Conservation (phyloP, 2,797 vertebrate genomes). For the Poeciliopsis turneri region DNA sequence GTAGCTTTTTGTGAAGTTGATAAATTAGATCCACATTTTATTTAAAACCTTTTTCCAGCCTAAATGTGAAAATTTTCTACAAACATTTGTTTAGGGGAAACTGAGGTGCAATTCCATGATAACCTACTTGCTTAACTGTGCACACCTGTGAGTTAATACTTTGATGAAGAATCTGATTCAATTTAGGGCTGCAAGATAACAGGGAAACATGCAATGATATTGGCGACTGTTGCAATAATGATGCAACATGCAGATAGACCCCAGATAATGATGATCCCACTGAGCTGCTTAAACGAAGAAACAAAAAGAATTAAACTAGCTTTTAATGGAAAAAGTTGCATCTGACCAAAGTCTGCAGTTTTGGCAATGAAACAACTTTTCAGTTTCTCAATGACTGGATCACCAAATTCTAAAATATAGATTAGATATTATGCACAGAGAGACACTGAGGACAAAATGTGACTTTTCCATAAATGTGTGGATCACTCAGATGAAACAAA, state of each 20-base stretch:
- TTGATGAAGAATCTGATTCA: neutral
- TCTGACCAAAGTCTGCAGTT: neutral
- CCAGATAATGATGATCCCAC: neutral
- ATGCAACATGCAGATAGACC: neutral
- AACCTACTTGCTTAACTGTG: neutral
- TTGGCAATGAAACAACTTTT: neutral
- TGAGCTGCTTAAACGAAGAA: neutral
- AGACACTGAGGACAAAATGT: neutral
- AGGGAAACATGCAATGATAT: neutral
- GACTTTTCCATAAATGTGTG: neutral
- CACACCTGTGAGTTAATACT: neutral
- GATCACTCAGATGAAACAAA: neutral
- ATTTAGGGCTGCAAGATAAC: neutral
- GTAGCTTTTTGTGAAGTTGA: neutral
- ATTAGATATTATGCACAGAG: neutral
- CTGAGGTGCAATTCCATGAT: neutral
- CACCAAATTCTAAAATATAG: neutral
- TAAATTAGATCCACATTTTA: neutral
- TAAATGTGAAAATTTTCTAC: neutral
- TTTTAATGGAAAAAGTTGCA: neutral
- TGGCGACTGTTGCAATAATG: neutral
- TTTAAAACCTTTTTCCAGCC: neutral
- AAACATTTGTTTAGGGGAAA: neutral
- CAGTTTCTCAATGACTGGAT: neutral
- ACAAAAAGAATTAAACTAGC: neutral